Evolutionary conservation across 2,888 invertebrate species (phyloP), one percentile per base, ranked within the genome.

Genomic region (Aproaerema taeniolella): DNA sequence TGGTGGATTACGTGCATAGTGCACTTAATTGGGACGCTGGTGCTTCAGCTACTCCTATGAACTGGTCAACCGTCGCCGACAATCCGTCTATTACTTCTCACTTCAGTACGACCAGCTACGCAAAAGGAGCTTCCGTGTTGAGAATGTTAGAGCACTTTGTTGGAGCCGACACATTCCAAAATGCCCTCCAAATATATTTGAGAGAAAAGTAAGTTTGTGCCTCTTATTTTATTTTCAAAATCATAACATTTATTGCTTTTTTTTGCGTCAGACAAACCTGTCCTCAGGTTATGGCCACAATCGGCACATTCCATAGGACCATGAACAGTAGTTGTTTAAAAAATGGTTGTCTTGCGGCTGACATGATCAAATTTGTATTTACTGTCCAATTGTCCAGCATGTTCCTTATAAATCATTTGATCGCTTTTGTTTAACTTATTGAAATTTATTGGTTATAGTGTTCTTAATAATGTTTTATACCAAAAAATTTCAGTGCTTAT

Each of bases 101-200:
- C 70, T 94, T 94, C 59, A 90, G 91, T 55, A 77, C 74, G 12
- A 90, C 92, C 38, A 90, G 92, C 5, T 94, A 94, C 52, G 89
- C 89, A 29, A 94, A 94, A 62, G 92, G 91, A 15, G 89, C 83
- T 28, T 69, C 88, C 0, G 87, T 92, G 0, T 79, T 93, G 14
- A 89, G 89, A 39, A 93, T 92, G 92, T 61, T 92, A 47, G 89
- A 89, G 48, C 89, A 92, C 52, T 78, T 89, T 7, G 75, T 92
- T 32, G 91, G 91, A 7, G 55, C 64, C 0, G 67, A 65, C 0
- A 77, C 75, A 0, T 93, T 93, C 61, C 74, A 85, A 50, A 66
- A 62, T 29, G 89, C 90, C 2, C 60, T 93, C 31, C 78, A 82
- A 49, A 61, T 76, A 28, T 93, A 93, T 55, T 73, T 93, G 2